Base-by-base conservation (phyloP, 2,113 vertebrate genomes). In the Arizona elegans region DNA sequence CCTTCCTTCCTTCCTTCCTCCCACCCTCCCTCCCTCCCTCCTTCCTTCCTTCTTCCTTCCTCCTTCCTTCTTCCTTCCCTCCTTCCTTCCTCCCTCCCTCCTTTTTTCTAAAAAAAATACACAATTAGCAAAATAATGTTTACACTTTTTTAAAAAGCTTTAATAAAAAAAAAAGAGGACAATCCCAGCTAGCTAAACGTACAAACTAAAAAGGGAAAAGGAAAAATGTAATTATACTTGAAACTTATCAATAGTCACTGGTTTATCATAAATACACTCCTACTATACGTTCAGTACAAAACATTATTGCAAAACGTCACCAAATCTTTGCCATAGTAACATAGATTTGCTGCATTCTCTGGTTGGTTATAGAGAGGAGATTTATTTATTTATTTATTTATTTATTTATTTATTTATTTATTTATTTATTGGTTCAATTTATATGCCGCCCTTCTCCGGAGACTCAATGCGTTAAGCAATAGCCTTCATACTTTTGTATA, bases 21-120 rank as follows among this genome's bases (percentile, higher is more conserved):
- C 58, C 26, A 1, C 11, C 10, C 24, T 33, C 5, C 11, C 4
- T 65, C 0, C 43, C 4, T 47, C 0, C 43, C 4, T 29, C 62
- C 12, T 3, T 65, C 11, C 26, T 4, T 29, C 58, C 26, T 5
- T 26, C 10, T 8, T 65, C 3, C 12, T 47, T 3, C 26, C n/a
- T 29, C 62, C 12, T 54, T 13, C 4, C 11, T 5, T 12, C 23
- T 11, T 29, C 3, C 12, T 0, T 33, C 8, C 1, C 13, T 33
- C 5, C 70, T 4, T 19, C 12, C 6, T 26, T n/a, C 1, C 1
- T 19, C 70, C 6, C n/a, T 0, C 62, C n/a, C 5, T 38, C 1
- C 0, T 38, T 81, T 81, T 38, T 8, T 38, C 70, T 81, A 19
- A 38, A 81, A 81, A 38, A 81, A 19, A 81, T 38, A 8, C n/a